Conservation (phyloP, 2,888 invertebrate genomes). For the Isoperla grammatica region DNA sequence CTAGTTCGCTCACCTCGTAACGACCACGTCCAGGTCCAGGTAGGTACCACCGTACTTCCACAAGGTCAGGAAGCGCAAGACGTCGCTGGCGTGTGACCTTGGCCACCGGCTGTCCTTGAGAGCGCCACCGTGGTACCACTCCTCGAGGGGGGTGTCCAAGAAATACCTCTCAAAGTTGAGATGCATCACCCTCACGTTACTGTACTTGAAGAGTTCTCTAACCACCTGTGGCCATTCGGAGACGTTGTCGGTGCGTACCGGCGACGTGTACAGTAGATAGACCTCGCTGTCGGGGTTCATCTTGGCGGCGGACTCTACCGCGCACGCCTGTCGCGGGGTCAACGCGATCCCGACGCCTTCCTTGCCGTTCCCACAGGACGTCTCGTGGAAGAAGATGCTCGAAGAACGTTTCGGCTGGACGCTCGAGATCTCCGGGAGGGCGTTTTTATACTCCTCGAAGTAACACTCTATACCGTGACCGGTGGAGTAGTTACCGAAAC, state of each 20-base stretch:
- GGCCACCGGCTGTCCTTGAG: slow-evolving; percentile 52
- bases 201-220: slow-evolving; percentile 43
- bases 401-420: slow-evolving; percentile 1
- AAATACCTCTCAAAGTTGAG: slow-evolving; percentile 25
- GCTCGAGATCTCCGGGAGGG: slow-evolving; percentile 7
- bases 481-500: background rate
- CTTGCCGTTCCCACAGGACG: slow-evolving; percentile 51
- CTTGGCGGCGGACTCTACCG: slow-evolving; percentile 61
- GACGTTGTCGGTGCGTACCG: slow-evolving; percentile 38
- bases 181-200: slow-evolving; percentile 28
- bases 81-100: slow-evolving; percentile 57
- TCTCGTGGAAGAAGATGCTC: slow-evolving; percentile 60
- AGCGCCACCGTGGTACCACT: slow-evolving; percentile 48
- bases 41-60: slow-evolving; percentile 75
- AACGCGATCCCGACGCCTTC: slow-evolving; percentile 41
- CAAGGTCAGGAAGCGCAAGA: slow-evolving; percentile 58
- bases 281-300: slow-evolving; percentile 54
- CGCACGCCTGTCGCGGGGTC: slow-evolving; percentile 57
- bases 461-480: slow-evolving; percentile 21
- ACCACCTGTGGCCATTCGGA: slow-evolving; percentile 12
- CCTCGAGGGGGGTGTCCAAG: slow-evolving; percentile 52
- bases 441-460: slow-evolving; percentile 8
- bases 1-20: slow-evolving; percentile 48
- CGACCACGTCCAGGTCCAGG: slow-evolving; percentile 67
- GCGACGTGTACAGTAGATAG: slow-evolving; percentile 51